Base-by-base conservation (phyloP, 2,888 invertebrate genomes). In the Exephanes ischioxanthus region DNA sequence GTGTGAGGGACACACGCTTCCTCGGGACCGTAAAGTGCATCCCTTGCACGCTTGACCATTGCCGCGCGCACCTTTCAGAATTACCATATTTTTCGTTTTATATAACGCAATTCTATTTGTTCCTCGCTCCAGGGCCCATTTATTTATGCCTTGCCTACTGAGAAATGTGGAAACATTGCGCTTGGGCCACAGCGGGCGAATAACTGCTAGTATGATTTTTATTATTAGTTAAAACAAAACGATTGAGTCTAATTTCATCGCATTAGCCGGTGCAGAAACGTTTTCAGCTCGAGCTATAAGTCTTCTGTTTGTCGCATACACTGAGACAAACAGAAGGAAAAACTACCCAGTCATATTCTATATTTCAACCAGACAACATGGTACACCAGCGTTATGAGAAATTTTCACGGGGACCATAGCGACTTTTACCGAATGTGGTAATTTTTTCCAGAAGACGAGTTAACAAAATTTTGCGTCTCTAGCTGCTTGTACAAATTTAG, bases 61-160 rank as follows among this genome's bases (percentile, higher is more conserved):
- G n/a, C 63, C 30, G 6, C 51, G 6, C 51, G 48, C 75, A 75
- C 30, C 58, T 73, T 58, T 45, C 26, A 30, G n/a, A 9, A 73
- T 73, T 58, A 48, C 45, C 73, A 61, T 73, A 73, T 73, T 61
- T 75, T 48, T 30, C 61, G n/a, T 63, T 63, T 33, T 7, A 63
- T 33, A 16, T n/a, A 7, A 33, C 30, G 33, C 30, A 63, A 63
- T 63, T n/a, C 33, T 22, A 26, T 58, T 58, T 26, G 26, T 26
- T 58, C 26, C 3, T 7, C 58, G 9, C 22, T 11, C 26, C 11
- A 2, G 19, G 19, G 9, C 11, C 19, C 4, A 72, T 19, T 5
- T 72, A 72, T 19, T 5, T 72, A 37, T 58, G n/a, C 26, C 14
- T 14, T 48, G 5, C 9, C 5, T 33, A 55, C 22, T 26, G 41